Percentiles rank a stretch among this genome's conserved stretches.
Conservation (phyloP, 2,888 invertebrate genomes). For the Danaus chrysippus region DNA sequence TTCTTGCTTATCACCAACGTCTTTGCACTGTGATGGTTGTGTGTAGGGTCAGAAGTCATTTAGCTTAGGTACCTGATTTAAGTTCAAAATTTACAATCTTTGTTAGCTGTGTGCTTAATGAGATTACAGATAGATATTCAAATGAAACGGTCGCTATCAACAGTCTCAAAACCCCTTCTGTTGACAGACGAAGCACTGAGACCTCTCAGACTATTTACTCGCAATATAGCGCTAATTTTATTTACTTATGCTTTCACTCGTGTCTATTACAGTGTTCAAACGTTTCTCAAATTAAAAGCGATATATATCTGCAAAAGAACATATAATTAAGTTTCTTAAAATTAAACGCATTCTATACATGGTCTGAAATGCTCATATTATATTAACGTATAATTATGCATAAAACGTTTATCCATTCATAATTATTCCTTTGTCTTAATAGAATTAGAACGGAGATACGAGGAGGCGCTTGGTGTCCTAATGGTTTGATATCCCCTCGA, state of each 20-base stretch:
- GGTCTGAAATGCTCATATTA: not conserved
- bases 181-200: constrained; percentile 57
- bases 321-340: constrained; percentile 3
- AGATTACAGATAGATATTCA: constrained; percentile 66
- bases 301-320: constrained; percentile 1
- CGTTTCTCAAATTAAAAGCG: not conserved
- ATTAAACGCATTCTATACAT: not conserved
- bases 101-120: constrained; percentile 52
- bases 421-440: constrained; percentile 34
- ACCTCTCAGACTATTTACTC: constrained; percentile 52
- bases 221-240: constrained; percentile 56
- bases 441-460: constrained; percentile 92
- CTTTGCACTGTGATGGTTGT: constrained; percentile 62
- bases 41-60: constrained; percentile 64
- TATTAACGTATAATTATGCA: not conserved
- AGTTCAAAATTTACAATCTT: constrained; percentile 66
- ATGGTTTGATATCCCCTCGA: constrained; percentile 85
- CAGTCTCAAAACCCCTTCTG: constrained; percentile 44
- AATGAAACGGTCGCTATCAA: constrained; percentile 48
- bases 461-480: constrained; percentile 96
- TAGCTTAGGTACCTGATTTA: constrained; percentile 62
- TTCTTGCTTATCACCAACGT: constrained; percentile 55
- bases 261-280: constrained; percentile 6
- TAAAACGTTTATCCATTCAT: not conserved
- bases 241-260: constrained; percentile 43